Evolutionary conservation across 2,113 vertebrate genomes (phyloP), one percentile per base, ranked within the genome.

Genomic region (Cyrtonyx montezumae): DNA sequence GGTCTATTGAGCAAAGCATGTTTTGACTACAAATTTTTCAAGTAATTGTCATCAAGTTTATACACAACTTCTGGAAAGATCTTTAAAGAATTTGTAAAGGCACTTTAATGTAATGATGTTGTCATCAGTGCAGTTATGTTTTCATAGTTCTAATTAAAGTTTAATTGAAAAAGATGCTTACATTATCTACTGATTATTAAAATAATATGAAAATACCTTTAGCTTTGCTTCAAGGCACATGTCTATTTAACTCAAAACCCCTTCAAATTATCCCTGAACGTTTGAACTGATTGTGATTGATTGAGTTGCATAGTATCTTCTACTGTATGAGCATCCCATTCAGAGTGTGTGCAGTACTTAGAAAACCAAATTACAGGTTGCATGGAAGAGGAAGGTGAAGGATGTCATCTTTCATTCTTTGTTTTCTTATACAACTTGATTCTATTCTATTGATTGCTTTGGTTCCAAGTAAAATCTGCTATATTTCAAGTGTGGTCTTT

Each of bases 371-470:
- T 67, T 62, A 1, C 0, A 9, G 15, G 17, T 67, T 58, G 1
- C 0, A 8, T 18, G 20, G 9, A 42, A 49, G 40, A 34, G 76
- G 70, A 51, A 18, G 0, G 1, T 9, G 34, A 26, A 8, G 6
- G n/a, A 62, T 56, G 66, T 51, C 22, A 28, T 2, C 0, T 79
- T 93, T 63, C 5, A 12, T 37, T 85, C 11, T 59, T 76, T 0
- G 4, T 53, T 71, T 58, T 37, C 51, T 42, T 26, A 1, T 1
- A 30, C 8, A 9, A 19, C 13, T 66, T 58, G 7, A 4, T 79
- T 61, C 18, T 70, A 3, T 51, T 74, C 15, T 51, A 0, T 11
- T 22, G 61, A n/a, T 23, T 5, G 7, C 49, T 93, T 61, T 78
- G 58, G 11, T 71, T 85, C 49, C 21, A 37, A 26, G 20, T 21